Evolutionary conservation across 2,888 invertebrate genomes (phyloP).

Genomic region (Clunio marinus): DNA sequence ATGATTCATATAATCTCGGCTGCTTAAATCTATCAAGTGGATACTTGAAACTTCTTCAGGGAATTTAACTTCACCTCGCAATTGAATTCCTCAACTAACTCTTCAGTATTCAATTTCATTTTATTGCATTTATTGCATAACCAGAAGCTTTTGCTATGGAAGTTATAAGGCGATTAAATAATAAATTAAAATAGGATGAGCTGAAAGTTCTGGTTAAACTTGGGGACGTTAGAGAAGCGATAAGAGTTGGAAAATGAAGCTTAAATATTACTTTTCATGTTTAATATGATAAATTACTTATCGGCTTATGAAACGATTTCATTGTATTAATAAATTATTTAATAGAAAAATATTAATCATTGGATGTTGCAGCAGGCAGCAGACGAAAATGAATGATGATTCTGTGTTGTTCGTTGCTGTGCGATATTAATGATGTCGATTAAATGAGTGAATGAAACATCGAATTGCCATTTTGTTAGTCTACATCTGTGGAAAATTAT

Average conservation of each 20-base stretch:
- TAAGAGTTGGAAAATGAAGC: background rate
- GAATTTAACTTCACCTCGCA: too few species aligned
- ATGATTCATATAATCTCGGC: too few species aligned
- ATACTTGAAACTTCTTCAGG: too few species aligned
- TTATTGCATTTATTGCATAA: background rate
- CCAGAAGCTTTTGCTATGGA: background rate
- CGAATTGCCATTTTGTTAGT: background rate
- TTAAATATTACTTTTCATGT: constrained; percentile 18
- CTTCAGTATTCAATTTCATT: too few species aligned
- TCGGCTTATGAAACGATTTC: constrained; percentile 14
- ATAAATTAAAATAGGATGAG: constrained; percentile 13
- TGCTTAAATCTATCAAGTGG: too few species aligned
- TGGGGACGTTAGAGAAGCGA: too few species aligned
- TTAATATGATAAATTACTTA: constrained; percentile 36
- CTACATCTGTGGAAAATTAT: background rate
- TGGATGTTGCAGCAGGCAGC: constrained; percentile 2
- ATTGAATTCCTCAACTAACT: too few species aligned
- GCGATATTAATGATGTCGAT: constrained; percentile 38
- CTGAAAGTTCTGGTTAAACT: background rate
- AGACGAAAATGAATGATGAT: constrained; percentile 16
- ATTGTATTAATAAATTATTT: constrained; percentile 19
- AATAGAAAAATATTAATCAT: constrained; percentile 33
- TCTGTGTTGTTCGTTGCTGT: background rate
- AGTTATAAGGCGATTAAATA: constrained; percentile 37
- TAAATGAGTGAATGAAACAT: constrained; percentile 11